A percentile compares a stretch with the other conserved stretches of the same genome.
phyloP scores from a whole-genome alignment of 2,888 invertebrate genomes.

The Neoascia interrupta region DNA sequence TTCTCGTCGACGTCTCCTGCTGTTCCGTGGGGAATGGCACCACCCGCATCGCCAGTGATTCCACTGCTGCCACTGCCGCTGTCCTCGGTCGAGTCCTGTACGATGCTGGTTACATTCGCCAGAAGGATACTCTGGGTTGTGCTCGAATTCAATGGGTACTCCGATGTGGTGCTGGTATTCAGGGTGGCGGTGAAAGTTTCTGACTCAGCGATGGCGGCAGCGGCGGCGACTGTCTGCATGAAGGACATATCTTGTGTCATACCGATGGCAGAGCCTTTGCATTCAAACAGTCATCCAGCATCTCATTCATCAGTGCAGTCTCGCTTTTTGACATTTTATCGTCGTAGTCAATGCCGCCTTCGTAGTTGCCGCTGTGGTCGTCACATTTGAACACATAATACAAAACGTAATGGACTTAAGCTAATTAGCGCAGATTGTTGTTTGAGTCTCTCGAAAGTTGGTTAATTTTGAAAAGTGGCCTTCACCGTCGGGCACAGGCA shows the following conservation, averaged over 20 bases:
- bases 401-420: conserved; percentile 41
- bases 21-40: conserved; percentile 23
- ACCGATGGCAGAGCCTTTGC: conserved; percentile 58
- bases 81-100: conserved; percentile 47
- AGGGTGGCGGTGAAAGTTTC: conserved; percentile 55
- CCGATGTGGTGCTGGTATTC: conserved; percentile 52
- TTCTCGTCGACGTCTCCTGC: conserved; percentile 71
- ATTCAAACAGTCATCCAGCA: conserved; percentile 48
- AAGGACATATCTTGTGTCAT: conserved; percentile 71
- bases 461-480: conserved; percentile 34
- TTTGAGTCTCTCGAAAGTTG: conserved; percentile 13
- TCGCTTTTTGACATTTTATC: conserved; percentile 58
- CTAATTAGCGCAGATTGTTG: conserved; percentile 54
- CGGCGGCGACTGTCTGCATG: conserved; percentile 69
- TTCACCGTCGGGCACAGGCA: not conserved
- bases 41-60: conserved; percentile 41
- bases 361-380: conserved; percentile 9
- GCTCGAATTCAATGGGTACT: conserved; percentile 45
- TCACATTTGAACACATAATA: conserved; percentile 64
- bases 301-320: conserved; percentile 58
- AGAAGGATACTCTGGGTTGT: conserved; percentile 53
- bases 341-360: conserved; percentile 22
- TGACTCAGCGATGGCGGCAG: conserved; percentile 48
- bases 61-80: conserved; percentile 47
- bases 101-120: conserved; percentile 57